Evolutionary conservation across 2,888 invertebrate genomes (phyloP).

Genomic region (Pseudolycoriella hygida): DNA sequence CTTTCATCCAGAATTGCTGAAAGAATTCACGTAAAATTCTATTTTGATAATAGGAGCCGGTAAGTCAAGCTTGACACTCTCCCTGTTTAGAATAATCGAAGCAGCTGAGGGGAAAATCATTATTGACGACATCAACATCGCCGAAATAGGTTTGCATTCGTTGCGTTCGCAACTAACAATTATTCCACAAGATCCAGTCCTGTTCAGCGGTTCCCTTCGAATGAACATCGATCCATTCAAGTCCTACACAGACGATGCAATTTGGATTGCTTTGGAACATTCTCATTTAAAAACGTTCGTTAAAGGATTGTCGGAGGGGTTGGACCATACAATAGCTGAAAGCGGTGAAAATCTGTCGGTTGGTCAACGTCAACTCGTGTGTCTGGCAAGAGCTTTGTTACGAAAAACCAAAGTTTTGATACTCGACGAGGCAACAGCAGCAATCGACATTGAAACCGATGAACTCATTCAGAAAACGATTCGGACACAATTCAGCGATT

Average conservation of each 20-base stretch:
- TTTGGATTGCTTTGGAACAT: slow-evolving; percentile 35
- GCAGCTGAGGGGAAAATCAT: slow-evolving; percentile 25
- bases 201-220: slow-evolving; percentile 37
- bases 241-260: slow-evolving; percentile 28
- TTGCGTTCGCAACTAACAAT: slow-evolving; percentile 29
- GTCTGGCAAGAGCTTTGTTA: slow-evolving; percentile 30
- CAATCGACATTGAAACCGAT: slow-evolving; percentile 35
- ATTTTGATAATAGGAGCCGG: no score
- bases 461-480: slow-evolving; percentile 49
- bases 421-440: slow-evolving; percentile 34
- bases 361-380: slow-evolving; percentile 33
- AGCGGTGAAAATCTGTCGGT: slow-evolving; percentile 25
- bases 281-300: slow-evolving; percentile 31
- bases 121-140: slow-evolving; percentile 29
- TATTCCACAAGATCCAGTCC: slow-evolving; percentile 37
- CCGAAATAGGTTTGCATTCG: slow-evolving; percentile 29
- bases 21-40: no score
- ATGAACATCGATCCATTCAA: slow-evolving; percentile 38
- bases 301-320: slow-evolving; percentile 16
- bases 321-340: slow-evolving; percentile 23
- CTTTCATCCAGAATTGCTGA: no score
- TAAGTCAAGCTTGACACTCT: slow-evolving; percentile 75
- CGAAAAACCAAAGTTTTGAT: slow-evolving; percentile 32
- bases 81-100: slow-evolving; percentile 73
- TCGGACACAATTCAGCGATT: slow-evolving; percentile 55